These are phyloP conservation scores for Rhabdomys pumilio DNA, from an alignment of 2,797 vertebrate species.

Conservation along the genomic window DNA sequence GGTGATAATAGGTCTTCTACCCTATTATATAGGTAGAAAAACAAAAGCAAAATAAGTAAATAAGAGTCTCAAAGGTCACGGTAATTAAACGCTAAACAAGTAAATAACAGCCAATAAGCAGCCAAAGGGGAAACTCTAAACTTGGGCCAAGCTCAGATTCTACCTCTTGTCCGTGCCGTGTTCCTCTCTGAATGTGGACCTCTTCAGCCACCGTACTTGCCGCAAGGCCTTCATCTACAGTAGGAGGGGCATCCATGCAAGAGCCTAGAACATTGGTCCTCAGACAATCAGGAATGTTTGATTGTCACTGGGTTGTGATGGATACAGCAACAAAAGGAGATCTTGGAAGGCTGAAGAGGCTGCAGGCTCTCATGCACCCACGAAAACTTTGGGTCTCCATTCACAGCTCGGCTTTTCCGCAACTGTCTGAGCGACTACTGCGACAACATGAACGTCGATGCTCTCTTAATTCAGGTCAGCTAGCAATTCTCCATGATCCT, in stretches of 20 bases:
- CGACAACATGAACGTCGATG: fast-evolving
- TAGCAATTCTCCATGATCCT: not conserved
- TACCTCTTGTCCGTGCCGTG: fast-evolving
- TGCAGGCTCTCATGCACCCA: fast-evolving
- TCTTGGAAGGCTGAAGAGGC: not conserved
- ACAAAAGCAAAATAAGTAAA: not conserved
- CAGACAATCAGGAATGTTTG: not conserved
- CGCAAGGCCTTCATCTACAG: fast-evolving
- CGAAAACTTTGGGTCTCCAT: not conserved
- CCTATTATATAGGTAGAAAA: not conserved
- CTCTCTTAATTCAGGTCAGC: not conserved
- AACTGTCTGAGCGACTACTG: not conserved
- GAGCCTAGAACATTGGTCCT: fast-evolving
- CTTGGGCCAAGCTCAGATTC: not conserved
- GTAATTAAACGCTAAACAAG: not conserved
- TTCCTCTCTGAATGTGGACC: not conserved
- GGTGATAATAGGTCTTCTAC: not conserved
- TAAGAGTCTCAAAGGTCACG: too few relatives aligned
- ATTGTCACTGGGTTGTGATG: not conserved
- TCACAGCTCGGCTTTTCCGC: not conserved
- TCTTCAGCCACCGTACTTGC: not conserved
- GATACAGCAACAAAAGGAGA: fast-evolving
- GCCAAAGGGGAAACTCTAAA: not conserved
- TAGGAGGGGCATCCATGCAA: fast-evolving
- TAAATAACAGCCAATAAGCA: too few relatives aligned